Conservation (phyloP, 2,888 invertebrate species). For the Eupeodes latifasciatus region DNA sequence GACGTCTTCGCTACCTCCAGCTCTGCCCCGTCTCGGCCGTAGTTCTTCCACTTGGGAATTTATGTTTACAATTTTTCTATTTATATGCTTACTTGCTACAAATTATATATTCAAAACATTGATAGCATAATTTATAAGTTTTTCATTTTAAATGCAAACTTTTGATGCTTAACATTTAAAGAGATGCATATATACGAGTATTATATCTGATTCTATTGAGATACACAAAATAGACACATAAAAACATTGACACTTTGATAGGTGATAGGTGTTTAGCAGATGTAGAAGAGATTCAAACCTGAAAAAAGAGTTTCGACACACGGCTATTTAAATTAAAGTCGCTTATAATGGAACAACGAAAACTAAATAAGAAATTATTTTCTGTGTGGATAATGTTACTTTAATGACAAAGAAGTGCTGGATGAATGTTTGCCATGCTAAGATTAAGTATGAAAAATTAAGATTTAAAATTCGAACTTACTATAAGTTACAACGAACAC, state of each 20-base stretch:
- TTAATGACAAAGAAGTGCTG: constrained; percentile 37
- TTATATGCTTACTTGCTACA: constrained; percentile 46
- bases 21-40: constrained; percentile 68
- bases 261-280: constrained; percentile 67
- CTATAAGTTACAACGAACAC: background rate
- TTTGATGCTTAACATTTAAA: constrained; percentile 59
- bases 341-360: background rate
- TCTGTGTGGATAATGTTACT: constrained; percentile 2
- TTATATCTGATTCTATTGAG: constrained; percentile 39
- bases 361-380: background rate
- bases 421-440: constrained; percentile 50
- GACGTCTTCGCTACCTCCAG: constrained; percentile 65
- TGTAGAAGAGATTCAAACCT: constrained; percentile 72
- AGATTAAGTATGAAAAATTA: background rate
- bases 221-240: constrained; percentile 69
- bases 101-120: constrained; percentile 64
- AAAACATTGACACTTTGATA: constrained; percentile 72
- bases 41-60: constrained; percentile 73
- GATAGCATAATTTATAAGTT: constrained; percentile 22
- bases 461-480: background rate
- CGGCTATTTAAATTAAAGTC: constrained; percentile 52
- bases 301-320: constrained; percentile 69
- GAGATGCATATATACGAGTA: constrained; percentile 46
- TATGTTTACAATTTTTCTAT: constrained; percentile 61
- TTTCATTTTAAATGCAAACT: constrained; percentile 37